Evolutionary conservation across 2,113 vertebrate genomes (phyloP), one percentile per base, ranked within the genome.

Genomic region (Semnornis frantzii): DNA sequence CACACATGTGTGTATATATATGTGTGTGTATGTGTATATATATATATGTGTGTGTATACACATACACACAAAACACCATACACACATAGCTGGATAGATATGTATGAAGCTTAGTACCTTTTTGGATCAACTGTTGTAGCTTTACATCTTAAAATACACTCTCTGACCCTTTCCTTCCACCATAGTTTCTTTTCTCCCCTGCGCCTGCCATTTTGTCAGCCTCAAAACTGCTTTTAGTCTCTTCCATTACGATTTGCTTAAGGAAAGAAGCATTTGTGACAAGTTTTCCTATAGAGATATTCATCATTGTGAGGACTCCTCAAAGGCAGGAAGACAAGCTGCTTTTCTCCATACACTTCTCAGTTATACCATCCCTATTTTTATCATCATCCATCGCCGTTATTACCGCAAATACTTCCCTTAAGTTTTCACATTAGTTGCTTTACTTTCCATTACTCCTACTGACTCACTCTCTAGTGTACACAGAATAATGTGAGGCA

Each of bases 161-260:
- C 12, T 50, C 37, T 4, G 1, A 54, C 46, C 25, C 28, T 64
- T 44, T 79, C 24, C 34, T 82, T 85, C 12, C 6, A 10, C 11
- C 0, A 0, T 3, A n/a, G 31, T 25, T 89, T 69, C 30, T 78
- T 46, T 37, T 11, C n/a, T 12, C 3, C 2, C 15, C 2, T 1
- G 13, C 15, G 63, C 31, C 14, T 76, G 14, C 31, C 68, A 19
- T 85, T 86, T 71, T 79, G n/a, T 59, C n/a, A 63, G 30, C 27
- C 13, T 86, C 69, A 66, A 62, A 64, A 87, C 1, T 25, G 11
- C 84, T 87, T 87, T 78, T 6, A 2, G 20, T 34, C 13, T 82
- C 21, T 89, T 80, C 31, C 25, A 55, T 25, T 64, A 48, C 2
- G 15, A 54, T 68, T 66, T 64, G 73, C 48, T 74, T 34, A 12